These are phyloP conservation scores for Heliothis peltigera DNA, from an alignment of 2,888 invertebrate species.

Conservation along the genomic window DNA sequence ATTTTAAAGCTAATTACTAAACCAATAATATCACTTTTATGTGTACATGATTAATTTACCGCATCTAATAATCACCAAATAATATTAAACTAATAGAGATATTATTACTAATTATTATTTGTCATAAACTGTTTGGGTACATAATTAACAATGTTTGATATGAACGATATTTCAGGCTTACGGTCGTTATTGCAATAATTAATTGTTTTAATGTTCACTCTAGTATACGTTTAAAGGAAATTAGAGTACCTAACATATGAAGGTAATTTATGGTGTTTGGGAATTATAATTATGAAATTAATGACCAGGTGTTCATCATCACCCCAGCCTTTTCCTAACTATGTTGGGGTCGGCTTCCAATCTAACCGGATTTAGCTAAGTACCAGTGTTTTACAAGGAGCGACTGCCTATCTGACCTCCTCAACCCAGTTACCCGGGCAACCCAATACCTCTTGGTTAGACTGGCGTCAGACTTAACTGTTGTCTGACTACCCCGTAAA, in stretches of 20 bases:
- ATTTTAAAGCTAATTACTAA: not conserved
- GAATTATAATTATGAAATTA: not conserved
- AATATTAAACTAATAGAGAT: conserved; percentile 8
- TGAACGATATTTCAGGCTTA: conserved; percentile 22
- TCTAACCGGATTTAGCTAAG: too few species aligned
- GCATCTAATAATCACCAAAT: not conserved
- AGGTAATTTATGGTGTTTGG: not conserved
- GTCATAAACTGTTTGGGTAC: conserved; percentile 1
- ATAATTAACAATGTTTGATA: conserved; percentile 21
- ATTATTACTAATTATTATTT: conserved; percentile 4
- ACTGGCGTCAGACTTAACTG: too few species aligned
- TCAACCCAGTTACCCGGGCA: too few species aligned
- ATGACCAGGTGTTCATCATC: not conserved
- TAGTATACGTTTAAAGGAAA: conserved; percentile 20
- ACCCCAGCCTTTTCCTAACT: too few species aligned
- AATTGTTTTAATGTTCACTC: conserved; percentile 24
- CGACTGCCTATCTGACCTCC: too few species aligned
- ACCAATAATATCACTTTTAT: conserved; percentile 1
- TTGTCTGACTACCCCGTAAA: too few species aligned
- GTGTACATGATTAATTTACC: not conserved
- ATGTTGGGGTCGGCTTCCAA: too few species aligned
- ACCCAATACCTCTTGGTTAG: too few species aligned
- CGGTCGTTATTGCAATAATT: conserved; percentile 18
- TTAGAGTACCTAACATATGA: conserved; percentile 4
- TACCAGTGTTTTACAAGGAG: too few species aligned